Conservation (phyloP, 2,113 vertebrate genomes). For the Camelus dromedarius region DNA sequence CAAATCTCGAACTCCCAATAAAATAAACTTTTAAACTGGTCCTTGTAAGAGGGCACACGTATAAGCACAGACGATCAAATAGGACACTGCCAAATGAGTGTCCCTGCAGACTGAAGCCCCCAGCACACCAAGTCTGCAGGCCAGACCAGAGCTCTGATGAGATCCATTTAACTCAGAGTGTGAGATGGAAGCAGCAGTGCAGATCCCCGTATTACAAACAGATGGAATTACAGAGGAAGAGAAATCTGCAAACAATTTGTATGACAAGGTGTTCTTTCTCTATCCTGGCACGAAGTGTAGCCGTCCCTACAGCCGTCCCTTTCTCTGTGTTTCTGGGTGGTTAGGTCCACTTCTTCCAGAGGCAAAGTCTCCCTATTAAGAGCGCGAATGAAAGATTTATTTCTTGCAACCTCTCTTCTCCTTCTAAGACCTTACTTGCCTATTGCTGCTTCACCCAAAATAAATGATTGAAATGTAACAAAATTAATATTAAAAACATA, state of each 20-base stretch:
- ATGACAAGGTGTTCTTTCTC: constrained; percentile 27
- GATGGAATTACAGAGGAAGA: constrained; percentile 2
- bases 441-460: constrained; percentile 76
- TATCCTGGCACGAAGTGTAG: constrained; percentile 30
- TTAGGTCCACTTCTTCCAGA: constrained; percentile 67
- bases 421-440: constrained; percentile 68
- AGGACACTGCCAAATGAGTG: background rate
- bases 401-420: constrained; percentile 19
- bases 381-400: constrained; percentile 17
- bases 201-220: background rate
- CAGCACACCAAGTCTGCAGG: background rate
- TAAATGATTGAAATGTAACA: constrained; percentile 69
- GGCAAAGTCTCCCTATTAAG: constrained; percentile 53
- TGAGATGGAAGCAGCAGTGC: background rate
- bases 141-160: too few relatives aligned
- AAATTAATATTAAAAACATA: constrained; percentile 78
- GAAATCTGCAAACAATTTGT: background rate
- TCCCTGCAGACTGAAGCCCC: background rate
- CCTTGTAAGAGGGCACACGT: background rate
- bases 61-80: background rate
- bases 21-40: background rate
- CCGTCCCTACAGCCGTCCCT: background rate
- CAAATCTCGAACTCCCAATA: background rate
- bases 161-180: background rate
- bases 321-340: constrained; percentile 54